These are phyloP conservation scores for Betta splendens DNA, from an alignment of 2,797 vertebrate species.

Conservation along the genomic window DNA sequence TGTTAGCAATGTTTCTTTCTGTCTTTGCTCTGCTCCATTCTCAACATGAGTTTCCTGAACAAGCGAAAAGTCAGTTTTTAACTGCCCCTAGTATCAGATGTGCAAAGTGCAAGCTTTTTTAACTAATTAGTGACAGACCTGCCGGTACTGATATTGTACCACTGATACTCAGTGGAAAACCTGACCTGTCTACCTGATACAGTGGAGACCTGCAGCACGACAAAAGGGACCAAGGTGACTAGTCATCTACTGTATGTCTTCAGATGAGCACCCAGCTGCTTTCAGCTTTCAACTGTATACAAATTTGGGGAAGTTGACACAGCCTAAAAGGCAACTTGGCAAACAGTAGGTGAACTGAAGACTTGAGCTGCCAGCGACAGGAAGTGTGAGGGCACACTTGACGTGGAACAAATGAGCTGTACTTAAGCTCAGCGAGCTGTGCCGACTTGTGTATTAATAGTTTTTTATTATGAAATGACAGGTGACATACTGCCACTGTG, in stretches of 20 bases:
- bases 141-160: constrained; percentile 21
- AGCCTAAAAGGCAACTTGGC: constrained; percentile 10
- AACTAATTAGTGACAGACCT: neutral
- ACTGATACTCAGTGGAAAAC: constrained; percentile 37
- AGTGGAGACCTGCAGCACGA: neutral
- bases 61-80: neutral
- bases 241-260: constrained; percentile 32
- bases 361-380: constrained; percentile 20
- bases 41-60: neutral
- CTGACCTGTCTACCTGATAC: constrained; percentile 36
- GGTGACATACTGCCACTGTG: constrained; percentile 50
- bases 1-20: constrained; percentile 17
- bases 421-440: neutral
- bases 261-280: constrained; percentile 28
- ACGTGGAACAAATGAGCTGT: constrained; percentile 11
- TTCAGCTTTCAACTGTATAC: constrained; percentile 34
- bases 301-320: neutral
- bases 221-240: constrained; percentile 23
- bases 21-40: constrained; percentile 20
- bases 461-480: constrained; percentile 37
- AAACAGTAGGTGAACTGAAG: constrained; percentile 17
- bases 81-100: neutral
- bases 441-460: neutral
- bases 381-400: neutral
- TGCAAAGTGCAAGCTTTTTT: neutral